These are phyloP conservation scores for Tetragnatha montana DNA, from an alignment of 2,888 invertebrate genomes.

Conservation along the genomic window DNA sequence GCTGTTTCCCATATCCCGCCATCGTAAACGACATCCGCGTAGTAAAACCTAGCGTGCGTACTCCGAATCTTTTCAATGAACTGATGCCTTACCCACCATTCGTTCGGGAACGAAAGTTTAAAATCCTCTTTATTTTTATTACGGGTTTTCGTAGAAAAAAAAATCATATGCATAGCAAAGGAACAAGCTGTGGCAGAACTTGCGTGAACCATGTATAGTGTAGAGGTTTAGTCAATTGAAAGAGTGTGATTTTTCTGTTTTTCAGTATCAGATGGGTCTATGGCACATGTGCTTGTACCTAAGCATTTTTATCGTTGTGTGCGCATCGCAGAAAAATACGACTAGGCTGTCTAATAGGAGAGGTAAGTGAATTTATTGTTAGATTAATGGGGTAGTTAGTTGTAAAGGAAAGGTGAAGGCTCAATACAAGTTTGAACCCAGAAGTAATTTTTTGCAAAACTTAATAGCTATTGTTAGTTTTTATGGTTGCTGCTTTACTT, in stretches of 20 bases:
- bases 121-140: neutral
- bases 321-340: constrained; percentile 37
- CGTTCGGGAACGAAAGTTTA: neutral
- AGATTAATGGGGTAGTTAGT: no score
- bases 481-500: no score
- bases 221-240: neutral
- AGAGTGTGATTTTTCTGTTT: constrained; percentile 6
- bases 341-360: constrained; percentile 47
- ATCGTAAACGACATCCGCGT: neutral
- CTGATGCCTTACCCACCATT: neutral
- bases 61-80: neutral
- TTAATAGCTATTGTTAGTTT: neutral
- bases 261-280: constrained; percentile 68
- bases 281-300: constrained; percentile 50
- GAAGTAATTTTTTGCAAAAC: neutral
- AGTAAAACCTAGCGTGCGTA: neutral
- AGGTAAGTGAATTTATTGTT: constrained; percentile 24
- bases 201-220: neutral
- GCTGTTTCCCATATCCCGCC: neutral
- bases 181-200: neutral
- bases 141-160: neutral
- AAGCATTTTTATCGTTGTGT: constrained; percentile 32
- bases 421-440: neutral
- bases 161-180: neutral
- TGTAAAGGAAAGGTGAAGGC: no score